phyloP scores from a whole-genome alignment of 2,888 invertebrate genomes.

The Anagyrus pseudococci region DNA sequence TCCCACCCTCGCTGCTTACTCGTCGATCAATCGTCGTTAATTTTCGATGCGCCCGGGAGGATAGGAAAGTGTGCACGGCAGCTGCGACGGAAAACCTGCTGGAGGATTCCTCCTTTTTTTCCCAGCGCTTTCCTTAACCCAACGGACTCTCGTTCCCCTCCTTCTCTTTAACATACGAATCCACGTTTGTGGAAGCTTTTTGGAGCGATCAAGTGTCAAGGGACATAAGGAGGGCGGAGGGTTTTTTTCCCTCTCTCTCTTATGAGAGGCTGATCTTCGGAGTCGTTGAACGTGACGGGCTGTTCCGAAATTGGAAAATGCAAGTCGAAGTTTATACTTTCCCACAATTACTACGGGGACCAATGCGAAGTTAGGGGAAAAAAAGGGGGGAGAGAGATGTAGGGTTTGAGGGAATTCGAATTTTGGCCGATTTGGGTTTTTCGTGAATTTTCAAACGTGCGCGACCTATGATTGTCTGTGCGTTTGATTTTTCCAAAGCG shows the following conservation, averaged over 20 bases:
- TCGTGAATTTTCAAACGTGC: too few species aligned
- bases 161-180: background rate
- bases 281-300: too few species aligned
- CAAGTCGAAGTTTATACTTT: constrained; percentile 1
- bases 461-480: too few species aligned
- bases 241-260: background rate
- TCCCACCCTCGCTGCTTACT: constrained; percentile 7
- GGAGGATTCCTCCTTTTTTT: constrained; percentile 1
- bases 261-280: too few species aligned
- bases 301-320: constrained; percentile 10
- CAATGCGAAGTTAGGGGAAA: too few species aligned
- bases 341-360: constrained; percentile 19
- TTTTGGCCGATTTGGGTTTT: too few species aligned
- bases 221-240: background rate
- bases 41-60: background rate
- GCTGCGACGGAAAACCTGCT: constrained; percentile 4
- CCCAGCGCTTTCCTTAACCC: constrained; percentile 1
- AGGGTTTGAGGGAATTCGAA: too few species aligned
- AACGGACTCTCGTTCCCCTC: background rate
- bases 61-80: background rate
- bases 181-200: background rate
- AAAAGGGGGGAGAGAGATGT: background rate
- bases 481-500: too few species aligned
- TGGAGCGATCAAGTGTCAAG: background rate
- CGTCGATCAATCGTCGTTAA: constrained; percentile 24